Evolutionary conservation across 2,113 vertebrate species (phyloP), one percentile per base, ranked within the genome.

Genomic region (Serinus canaria): DNA sequence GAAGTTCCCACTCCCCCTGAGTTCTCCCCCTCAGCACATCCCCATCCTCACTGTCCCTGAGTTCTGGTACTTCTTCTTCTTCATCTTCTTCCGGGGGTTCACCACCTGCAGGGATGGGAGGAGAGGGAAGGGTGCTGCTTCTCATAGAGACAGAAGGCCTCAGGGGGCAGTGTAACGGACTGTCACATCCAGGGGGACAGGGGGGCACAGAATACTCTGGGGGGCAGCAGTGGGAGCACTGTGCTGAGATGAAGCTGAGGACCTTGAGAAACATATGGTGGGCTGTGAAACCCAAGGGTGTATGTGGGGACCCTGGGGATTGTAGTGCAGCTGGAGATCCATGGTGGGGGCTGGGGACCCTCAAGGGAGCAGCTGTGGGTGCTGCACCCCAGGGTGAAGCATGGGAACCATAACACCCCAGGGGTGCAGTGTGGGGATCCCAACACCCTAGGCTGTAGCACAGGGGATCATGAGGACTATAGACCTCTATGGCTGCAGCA

Each of bases 61-160:
- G 97, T 99, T 99, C 70, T 98, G 97, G 41, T 99, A 99, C 97
- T 99, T 99, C 98, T 99, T 99, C 97, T 99, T 99, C 98, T 99
- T 99, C 98, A 99, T 99, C 98, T 99, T 99, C 98, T 99, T 99
- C 96, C 98, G 99, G 1, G 98, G 98, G 96, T 99, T 99, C 91
- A 99, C 98, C 92, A 99, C 99, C 99, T 99, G 95, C 39, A 62
- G 20, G 14, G 25, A 59, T 10, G 21, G 31, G 17, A 41, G 37
- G 15, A 9, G 15, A 78, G 13, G 39, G 15, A 16, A 72, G 35
- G 25, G 35, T 16, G 49, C 31, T 25, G 59, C 67, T 84, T 52
- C 27, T 52, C 16, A 52, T 27, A 52, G 27, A 27, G 27, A 52
- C 27, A 52, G 28, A 43, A 41, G 53, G 53, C 55, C 20, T 13